Conservation (phyloP, 2,888 invertebrate genomes). For the Brachycybe producta region DNA sequence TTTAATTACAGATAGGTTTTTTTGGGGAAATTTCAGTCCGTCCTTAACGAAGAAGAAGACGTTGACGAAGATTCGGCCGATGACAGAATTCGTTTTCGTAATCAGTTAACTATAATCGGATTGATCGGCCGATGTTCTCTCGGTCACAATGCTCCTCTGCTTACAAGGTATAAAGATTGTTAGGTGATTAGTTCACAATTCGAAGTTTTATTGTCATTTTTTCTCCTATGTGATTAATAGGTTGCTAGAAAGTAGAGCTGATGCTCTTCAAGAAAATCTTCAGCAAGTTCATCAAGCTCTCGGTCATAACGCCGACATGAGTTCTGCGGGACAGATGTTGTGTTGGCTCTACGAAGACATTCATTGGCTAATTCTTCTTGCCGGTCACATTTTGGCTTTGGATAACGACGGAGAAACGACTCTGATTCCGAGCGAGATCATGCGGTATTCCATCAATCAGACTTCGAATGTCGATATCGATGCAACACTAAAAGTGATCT, state of each 20-base stretch:
- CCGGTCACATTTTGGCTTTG: slow-evolving; percentile 51
- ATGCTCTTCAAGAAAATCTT: slow-evolving; percentile 41
- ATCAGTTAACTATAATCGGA: slow-evolving; percentile 61
- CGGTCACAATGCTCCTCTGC: slow-evolving; percentile 28
- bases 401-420: slow-evolving; percentile 53
- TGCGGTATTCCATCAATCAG: slow-evolving; percentile 47
- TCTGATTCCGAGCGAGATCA: slow-evolving; percentile 51
- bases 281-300: slow-evolving; percentile 31
- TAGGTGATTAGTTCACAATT: not conserved
- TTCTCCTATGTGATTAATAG: slow-evolving; percentile 30
- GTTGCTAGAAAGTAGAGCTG: slow-evolving; percentile 51
- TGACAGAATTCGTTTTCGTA: slow-evolving; percentile 51
- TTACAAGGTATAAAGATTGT: slow-evolving; percentile 29
- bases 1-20: not conserved
- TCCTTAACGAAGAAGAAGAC: slow-evolving; percentile 36
- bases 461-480: slow-evolving; percentile 37
- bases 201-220: not conserved
- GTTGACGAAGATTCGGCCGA: slow-evolving; percentile 51
- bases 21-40: not conserved
- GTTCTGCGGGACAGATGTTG: slow-evolving; percentile 36
- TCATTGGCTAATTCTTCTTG: slow-evolving; percentile 73
- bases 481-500: slow-evolving; percentile 39
- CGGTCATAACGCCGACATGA: slow-evolving; percentile 25
- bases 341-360: slow-evolving; percentile 69
- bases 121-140: slow-evolving; percentile 37